Conservation (phyloP, 2,888 invertebrate genomes). For the Pristionchus japonicus region DNA sequence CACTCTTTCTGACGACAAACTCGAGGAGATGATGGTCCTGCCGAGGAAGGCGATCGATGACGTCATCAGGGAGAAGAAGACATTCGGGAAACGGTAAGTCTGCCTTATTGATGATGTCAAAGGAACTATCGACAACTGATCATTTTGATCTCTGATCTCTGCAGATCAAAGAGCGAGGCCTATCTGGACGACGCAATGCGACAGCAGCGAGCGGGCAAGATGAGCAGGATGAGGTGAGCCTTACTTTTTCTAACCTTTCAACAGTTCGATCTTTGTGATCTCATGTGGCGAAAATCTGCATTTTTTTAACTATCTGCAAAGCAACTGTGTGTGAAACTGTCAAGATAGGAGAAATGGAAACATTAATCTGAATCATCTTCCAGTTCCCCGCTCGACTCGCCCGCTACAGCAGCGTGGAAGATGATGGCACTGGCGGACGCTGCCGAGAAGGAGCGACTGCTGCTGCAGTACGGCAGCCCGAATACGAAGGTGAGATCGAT, state of each 20-base stretch:
- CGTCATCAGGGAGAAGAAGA: conserved; percentile 43
- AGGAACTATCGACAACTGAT: background rate
- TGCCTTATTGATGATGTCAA: background rate
- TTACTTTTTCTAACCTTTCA: no score
- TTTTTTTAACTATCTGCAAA: no score
- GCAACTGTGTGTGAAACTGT: no score
- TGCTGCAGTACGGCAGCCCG: background rate
- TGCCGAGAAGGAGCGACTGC: conserved; percentile 42
- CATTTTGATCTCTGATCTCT: background rate
- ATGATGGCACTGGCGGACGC: conserved; percentile 45
- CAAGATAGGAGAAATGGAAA: no score
- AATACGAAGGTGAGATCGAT: background rate
- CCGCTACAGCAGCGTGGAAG: conserved; percentile 35
- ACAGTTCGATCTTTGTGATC: no score
- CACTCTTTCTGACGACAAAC: conserved; percentile 32
- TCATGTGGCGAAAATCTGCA: no score
- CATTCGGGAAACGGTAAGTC: conserved; percentile 41
- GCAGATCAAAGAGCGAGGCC: conserved; percentile 41
- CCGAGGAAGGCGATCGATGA: conserved; percentile 43
- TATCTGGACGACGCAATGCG: conserved; percentile 18
- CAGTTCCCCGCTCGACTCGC: conserved; percentile 27
- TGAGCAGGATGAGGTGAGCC: conserved; percentile 16
- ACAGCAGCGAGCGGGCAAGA: conserved; percentile 36
- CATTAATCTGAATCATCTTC: background rate
- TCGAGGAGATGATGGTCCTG: conserved; percentile 43